Percentiles rank a stretch among this genome's conserved stretches.
Conservation (phyloP, 2,113 vertebrate species). For the Anseranas semipalmata region DNA sequence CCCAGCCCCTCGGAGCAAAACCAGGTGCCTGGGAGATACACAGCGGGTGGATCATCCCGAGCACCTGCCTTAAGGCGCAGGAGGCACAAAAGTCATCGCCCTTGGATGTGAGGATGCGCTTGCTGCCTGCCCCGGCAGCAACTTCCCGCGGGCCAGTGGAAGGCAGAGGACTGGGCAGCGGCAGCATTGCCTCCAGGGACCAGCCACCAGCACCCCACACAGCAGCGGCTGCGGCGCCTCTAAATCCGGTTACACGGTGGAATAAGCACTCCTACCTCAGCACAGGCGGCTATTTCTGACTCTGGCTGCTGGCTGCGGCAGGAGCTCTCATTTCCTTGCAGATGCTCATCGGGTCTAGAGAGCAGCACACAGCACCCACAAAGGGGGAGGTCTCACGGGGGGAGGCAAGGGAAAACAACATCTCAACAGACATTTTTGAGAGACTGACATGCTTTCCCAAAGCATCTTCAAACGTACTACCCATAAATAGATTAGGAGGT, state of each 20-base stretch:
- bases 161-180: background rate
- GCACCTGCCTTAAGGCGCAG: background rate
- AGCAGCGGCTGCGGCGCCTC: fast-evolving
- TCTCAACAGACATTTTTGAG: background rate
- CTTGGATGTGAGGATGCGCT: background rate
- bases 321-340: background rate
- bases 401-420: background rate
- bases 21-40: background rate
- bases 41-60: background rate
- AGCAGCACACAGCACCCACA: background rate
- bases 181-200: background rate
- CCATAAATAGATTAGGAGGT: background rate
- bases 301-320: background rate
- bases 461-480: background rate
- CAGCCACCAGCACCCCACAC: background rate
- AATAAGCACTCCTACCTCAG: conserved; percentile 5
- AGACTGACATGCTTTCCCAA: background rate
- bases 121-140: background rate
- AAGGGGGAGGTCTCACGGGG: background rate
- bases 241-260: background rate
- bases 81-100: background rate
- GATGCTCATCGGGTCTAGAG: background rate
- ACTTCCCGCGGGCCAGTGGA: fast-evolving
- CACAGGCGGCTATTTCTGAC: background rate
- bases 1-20: background rate